Evolutionary conservation across 2,888 invertebrate species (phyloP).

Genomic region (Cosmorhoe ocellata): DNA sequence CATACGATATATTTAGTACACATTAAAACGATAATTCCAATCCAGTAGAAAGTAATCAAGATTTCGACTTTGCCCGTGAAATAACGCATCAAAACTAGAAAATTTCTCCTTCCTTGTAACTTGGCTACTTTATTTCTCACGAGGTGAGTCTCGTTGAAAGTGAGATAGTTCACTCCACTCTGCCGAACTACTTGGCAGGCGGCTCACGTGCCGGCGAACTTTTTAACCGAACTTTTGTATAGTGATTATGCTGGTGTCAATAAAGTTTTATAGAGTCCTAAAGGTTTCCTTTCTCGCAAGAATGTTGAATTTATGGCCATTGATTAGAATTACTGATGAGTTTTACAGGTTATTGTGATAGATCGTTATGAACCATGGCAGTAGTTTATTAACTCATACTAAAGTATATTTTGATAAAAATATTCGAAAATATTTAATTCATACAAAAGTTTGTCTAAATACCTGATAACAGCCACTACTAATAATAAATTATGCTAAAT

Average conservation of each 20-base stretch:
- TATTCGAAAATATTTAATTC: too few relatives aligned
- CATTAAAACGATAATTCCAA: too few relatives aligned
- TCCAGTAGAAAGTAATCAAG: too few relatives aligned
- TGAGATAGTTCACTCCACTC: slow-evolving; percentile 71
- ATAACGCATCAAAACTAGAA: slow-evolving; percentile 36
- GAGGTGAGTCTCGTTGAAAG: slow-evolving; percentile 71
- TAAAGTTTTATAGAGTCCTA: slow-evolving; percentile 31
- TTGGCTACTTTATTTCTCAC: slow-evolving; percentile 71
- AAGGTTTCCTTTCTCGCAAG: slow-evolving; percentile 12
- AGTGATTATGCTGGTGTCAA: slow-evolving; percentile 38
- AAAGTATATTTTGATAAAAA: too few relatives aligned
- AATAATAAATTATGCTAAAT: too few relatives aligned
- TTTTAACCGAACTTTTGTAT: slow-evolving; percentile 40
- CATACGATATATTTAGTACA: too few relatives aligned
- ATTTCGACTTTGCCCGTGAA: too few relatives aligned
- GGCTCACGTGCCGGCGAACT: slow-evolving; percentile 35
- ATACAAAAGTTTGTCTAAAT: too few relatives aligned
- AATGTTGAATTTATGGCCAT: slow-evolving; percentile 11
- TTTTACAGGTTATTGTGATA: too few relatives aligned
- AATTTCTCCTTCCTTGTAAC: slow-evolving; percentile 30
- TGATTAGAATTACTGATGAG: slow-evolving; percentile 14
- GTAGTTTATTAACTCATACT: too few relatives aligned
- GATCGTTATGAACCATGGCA: too few relatives aligned
- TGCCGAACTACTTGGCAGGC: slow-evolving; percentile 35
- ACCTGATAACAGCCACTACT: too few relatives aligned